Evolutionary conservation across 2,797 vertebrate genomes (phyloP).

Genomic region (Microchirus variegatus): DNA sequence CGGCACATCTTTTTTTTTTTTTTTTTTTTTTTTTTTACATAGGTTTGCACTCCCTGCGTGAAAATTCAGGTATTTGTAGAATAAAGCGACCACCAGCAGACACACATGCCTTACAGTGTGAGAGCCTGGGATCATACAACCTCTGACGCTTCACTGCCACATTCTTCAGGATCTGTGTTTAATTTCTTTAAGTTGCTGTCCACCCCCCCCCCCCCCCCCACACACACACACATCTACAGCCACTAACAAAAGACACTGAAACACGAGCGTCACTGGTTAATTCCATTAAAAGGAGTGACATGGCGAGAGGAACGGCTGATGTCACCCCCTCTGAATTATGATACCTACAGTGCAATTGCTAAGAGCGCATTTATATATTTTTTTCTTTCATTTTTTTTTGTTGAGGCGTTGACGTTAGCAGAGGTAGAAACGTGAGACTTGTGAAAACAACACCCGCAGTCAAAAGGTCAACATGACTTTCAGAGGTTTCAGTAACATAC

Average conservation of each 20-base stretch:
- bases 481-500: constrained; percentile 30
- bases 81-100: neutral
- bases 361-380: constrained; percentile 6
- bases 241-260: constrained; percentile 61
- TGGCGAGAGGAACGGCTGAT: constrained; percentile 19
- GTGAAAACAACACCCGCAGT: constrained; percentile 47
- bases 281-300: constrained; percentile 53
- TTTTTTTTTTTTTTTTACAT: constrained; percentile 1
- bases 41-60: no score
- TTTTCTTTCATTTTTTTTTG: constrained; percentile 16
- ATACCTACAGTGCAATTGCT: neutral
- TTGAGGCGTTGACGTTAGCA: neutral
- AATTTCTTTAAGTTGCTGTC: constrained; percentile 68
- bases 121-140: neutral
- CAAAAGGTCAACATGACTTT: constrained; percentile 47
- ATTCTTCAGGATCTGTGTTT: constrained; percentile 51
- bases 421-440: constrained; percentile 61
- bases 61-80: neutral
- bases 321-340: constrained; percentile 12
- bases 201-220: constrained; percentile 55
- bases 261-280: constrained; percentile 50
- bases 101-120: neutral
- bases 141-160: constrained; percentile 10
- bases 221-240: constrained; percentile 32
- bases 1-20: neutral